Base-by-base conservation (phyloP, 2,113 vertebrate genomes). In the Collichthys lucidus region DNA sequence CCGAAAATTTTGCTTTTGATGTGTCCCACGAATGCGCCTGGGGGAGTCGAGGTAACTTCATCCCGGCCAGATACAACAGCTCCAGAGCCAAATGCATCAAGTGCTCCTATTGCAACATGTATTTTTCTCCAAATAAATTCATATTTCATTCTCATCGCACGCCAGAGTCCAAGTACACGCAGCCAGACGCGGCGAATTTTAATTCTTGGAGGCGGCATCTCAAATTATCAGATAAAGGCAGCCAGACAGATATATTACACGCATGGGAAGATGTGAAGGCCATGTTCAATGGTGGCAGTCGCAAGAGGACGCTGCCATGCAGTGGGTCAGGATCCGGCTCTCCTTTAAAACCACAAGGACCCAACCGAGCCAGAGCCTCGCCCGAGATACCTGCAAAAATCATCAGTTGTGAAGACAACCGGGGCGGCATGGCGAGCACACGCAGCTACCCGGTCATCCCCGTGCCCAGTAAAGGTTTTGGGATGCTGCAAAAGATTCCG, bases 201-300 rank as follows among this genome's bases (percentile, higher is more conserved):
- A 98, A 98, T 79, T 97, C 97, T 0, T 98, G 97, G 97, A 95
- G 97, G 79, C 94, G 97, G 4, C 97, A 98, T 85, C 96, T 98
- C 31, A 97, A 97, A 87, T 88, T 98, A 56, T 93, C 95, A 8
- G 97, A 97, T 84, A 96, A 97, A 86, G 90, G 66, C 77, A 90
- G 94, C 82, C 79, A 93, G 1, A 96, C 95, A 0, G 98, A 98
- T 0, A 89, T 99, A 75, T 92, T 94, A 52, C 96, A 97, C 86
- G 97, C 97, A 2, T 99, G 98, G 98, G 98, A 99, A 89, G 98
- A 99, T 50, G 98, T 99, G 81, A 99, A 98, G 92, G 98, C 98
- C 90, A 98, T 99, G 98, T 99, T 99, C 91, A 99, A 99, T 53
- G 97, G 98, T 0, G 98, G 97, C 29, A 98, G 95, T 74, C 96